Conservation (phyloP, 2,888 invertebrate genomes). For the Apamea anceps region DNA sequence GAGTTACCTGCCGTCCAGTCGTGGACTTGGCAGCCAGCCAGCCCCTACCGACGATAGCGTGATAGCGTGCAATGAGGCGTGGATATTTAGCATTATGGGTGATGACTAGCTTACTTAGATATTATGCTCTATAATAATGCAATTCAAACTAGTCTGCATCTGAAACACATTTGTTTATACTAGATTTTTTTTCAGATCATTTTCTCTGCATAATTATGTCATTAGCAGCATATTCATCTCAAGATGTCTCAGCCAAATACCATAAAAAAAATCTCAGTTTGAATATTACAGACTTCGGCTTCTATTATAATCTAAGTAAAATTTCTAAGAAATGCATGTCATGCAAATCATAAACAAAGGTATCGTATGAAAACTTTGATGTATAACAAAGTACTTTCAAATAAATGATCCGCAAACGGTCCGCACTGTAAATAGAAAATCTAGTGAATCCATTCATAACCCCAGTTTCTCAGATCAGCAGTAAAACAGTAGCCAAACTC, state of each 20-base stretch:
- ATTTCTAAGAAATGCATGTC: not conserved
- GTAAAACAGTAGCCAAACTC: slow-evolving; percentile 49
- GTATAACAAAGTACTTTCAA: not conserved
- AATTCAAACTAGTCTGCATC: slow-evolving; percentile 5
- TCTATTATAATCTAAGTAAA: not conserved
- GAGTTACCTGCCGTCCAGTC: slow-evolving; percentile 67
- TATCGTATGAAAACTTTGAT: not conserved
- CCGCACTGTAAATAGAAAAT: slow-evolving; percentile 42
- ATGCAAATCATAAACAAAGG: not conserved
- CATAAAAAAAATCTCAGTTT: not conserved
- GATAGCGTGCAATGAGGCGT: slow-evolving; percentile 66
- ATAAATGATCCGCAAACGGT: slow-evolving; percentile 6
- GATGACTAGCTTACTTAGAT: slow-evolving; percentile 58
- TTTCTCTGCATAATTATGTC: not conserved
- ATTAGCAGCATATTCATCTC: not conserved
- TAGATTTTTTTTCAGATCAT: not conserved
- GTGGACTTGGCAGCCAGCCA: slow-evolving; percentile 64
- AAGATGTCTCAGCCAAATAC: not conserved
- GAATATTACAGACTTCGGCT: not conserved
- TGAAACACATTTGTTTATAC: not conserved
- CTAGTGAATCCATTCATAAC: slow-evolving; percentile 41
- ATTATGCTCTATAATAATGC: slow-evolving; percentile 25
- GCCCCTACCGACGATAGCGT: slow-evolving; percentile 57
- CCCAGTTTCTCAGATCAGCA: slow-evolving; percentile 48
- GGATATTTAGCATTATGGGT: slow-evolving; percentile 63